Percentiles rank a stretch among this genome's conserved stretches.
Evolutionary conservation across 2,888 invertebrate genomes (phyloP).

Genomic region (Ophion obscuratus): DNA sequence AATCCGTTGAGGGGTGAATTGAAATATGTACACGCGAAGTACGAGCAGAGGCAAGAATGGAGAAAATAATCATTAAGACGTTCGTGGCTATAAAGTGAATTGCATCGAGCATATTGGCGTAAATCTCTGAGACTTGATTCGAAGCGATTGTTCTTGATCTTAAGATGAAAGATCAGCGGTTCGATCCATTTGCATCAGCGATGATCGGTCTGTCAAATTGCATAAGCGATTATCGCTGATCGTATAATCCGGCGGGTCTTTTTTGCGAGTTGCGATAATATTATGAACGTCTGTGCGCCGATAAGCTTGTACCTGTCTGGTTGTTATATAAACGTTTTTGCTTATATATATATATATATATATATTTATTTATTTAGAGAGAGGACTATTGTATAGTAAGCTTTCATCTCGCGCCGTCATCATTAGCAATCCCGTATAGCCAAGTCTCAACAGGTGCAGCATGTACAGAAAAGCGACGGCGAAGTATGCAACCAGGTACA

Average conservation of each 20-base stretch:
- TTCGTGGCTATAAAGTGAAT: too few relatives aligned
- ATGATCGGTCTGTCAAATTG: not conserved
- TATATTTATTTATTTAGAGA: too few relatives aligned
- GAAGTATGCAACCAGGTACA: conserved; percentile 14
- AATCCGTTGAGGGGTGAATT: too few relatives aligned
- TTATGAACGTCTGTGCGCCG: conserved; percentile 30
- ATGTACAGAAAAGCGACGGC: conserved; percentile 3
- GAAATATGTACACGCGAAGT: too few relatives aligned
- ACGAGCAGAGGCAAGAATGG: conserved; percentile 9
- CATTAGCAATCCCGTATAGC: conserved; percentile 63
- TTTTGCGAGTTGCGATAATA: conserved; percentile 56
- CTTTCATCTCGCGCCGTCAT: conserved; percentile 39
- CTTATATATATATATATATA: not conserved
- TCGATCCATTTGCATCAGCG: not conserved
- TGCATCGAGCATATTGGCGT: too few relatives aligned
- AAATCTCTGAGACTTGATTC: too few relatives aligned
- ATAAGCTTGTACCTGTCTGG: conserved; percentile 23
- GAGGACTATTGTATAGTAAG: not conserved
- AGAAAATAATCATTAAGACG: conserved; percentile 20
- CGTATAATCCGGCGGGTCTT: not conserved
- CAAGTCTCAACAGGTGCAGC: conserved; percentile 27
- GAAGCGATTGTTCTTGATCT: too few relatives aligned
- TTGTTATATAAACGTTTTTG: conserved; percentile 35
- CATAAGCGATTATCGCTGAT: not conserved
- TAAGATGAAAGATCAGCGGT: too few relatives aligned